These are phyloP conservation scores for Anolis apletophallus DNA, from an alignment of 2,797 vertebrate genomes.

Conservation along the genomic window DNA sequence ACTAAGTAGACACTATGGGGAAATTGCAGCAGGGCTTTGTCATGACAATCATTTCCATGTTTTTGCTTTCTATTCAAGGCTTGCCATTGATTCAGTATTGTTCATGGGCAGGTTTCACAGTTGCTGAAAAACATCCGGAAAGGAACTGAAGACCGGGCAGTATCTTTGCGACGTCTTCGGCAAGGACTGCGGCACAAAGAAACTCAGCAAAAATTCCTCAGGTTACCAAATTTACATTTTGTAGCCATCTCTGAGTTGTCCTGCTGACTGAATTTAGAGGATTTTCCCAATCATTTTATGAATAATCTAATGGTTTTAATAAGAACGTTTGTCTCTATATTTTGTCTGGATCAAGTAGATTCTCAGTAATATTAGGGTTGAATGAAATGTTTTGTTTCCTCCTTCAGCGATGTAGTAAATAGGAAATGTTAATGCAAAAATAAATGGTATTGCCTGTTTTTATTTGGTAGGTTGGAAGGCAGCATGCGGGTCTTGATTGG, in stretches of 20 bases:
- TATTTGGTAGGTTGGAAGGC: conserved; percentile 84
- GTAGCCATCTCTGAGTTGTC: neutral
- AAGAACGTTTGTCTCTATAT: neutral
- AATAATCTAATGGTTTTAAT: neutral
- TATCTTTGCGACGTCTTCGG: conserved; percentile 78
- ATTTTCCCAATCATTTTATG: neutral
- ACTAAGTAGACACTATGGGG: no score
- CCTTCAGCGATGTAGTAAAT: neutral
- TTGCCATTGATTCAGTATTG: neutral
- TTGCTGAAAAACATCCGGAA: conserved; percentile 82
- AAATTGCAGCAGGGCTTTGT: no score
- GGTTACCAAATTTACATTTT: conserved; percentile 74
- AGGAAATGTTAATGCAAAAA: neutral
- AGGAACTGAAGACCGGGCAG: conserved; percentile 79
- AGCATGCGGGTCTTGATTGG: conserved; percentile 86
- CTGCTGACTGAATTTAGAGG: neutral
- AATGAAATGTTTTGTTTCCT: neutral
- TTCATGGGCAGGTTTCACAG: conserved; percentile 75
- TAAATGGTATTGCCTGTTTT: neutral
- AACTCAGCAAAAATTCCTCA: conserved; percentile 86
- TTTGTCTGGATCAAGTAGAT: neutral
- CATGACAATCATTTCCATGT: no score
- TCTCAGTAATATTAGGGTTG: neutral
- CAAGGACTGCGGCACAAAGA: conserved; percentile 82
- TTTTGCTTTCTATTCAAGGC: neutral